Base-by-base conservation (phyloP, 2,888 invertebrate species). In the Uropetala carovei region DNA sequence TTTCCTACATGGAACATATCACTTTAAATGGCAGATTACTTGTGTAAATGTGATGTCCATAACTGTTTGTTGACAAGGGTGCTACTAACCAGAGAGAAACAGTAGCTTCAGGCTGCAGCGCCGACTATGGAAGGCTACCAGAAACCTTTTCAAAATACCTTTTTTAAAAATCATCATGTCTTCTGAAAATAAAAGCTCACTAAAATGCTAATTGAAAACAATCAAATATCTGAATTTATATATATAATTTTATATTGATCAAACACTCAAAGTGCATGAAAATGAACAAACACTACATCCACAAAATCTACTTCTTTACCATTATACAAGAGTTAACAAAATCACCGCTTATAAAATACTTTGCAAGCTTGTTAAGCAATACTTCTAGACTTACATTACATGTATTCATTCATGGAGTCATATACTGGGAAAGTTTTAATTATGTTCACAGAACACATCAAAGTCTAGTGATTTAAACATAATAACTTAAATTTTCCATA, bases 191-290 rank as follows among this genome's bases (percentile, higher is more conserved):
- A 75, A 75, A 68, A 64, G 60, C n/a, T 56, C n/a, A 68, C 30
- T 30, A 60, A 30, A 60, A 86, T 60, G 27, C 89, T 64, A 89
- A 89, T 64, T 60, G 64, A 89, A 89, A 64, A 56, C 43, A 89
- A 89, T 89, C 89, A 30, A 64, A 64, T 30, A 10, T 89, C 89
- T 89, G 89, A 89, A 89, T 89, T 89, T 89, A 89, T 89, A 89
- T 89, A 89, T 89, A 89, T 89, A 89, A 89, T 89, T 89, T 89
- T 89, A 89, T 89, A 89, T 89, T 89, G 89, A 89, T 89, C 89
- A 89, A 89, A 89, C 89, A 89, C 89, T 89, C 64, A 89, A 89
- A 89, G 89, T 89, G 89, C 89, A 89, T 89, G 89, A 89, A 89
- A 89, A 89, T 89, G 89, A 89, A 89, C 89, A 89, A 89, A 89